Evolutionary conservation across 1,140 invertebrate genomes (phyloP).

Genomic region (Phocides pigmalion): DNA sequence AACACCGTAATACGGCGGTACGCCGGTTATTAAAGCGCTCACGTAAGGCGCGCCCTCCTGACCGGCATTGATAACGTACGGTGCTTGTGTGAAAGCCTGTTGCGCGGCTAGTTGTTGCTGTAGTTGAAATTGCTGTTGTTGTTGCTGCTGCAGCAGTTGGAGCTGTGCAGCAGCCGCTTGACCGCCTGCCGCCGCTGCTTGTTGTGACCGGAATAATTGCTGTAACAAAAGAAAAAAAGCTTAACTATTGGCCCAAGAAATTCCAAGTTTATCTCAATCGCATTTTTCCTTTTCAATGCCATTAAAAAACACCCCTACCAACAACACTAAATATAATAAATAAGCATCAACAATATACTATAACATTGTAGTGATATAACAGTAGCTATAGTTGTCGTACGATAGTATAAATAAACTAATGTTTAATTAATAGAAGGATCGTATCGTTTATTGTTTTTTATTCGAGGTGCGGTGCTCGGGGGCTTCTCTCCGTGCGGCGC

Average conservation of each 20-base stretch:
- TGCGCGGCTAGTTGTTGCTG: conserved; percentile 87
- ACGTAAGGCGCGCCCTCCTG: conserved; percentile 88
- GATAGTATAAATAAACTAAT: conserved; percentile 39
- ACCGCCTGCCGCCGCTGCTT: conserved; percentile 84
- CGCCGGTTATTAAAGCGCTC: conserved; percentile 86
- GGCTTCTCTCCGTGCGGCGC: conserved; percentile 60
- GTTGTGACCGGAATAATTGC: conserved; percentile 94
- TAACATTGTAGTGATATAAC: neutral
- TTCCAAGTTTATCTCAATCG: too few species aligned
- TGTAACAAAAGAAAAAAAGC: conserved; percentile 81
- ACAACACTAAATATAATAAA: too few species aligned
- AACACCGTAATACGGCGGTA: conserved; percentile 92
- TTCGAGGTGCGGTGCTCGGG: conserved; percentile 51
- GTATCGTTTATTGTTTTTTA: conserved; percentile 72
- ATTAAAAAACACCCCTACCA: too few species aligned
- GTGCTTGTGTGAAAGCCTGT: conserved; percentile 89
- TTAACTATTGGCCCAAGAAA: neutral
- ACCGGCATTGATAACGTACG: conserved; percentile 94
- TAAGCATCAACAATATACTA: neutral
- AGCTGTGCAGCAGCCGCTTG: conserved; percentile 86
- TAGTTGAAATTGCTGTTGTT: conserved; percentile 87
- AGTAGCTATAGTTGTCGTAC: neutral
- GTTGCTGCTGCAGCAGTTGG: conserved; percentile 88
- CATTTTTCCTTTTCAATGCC: too few species aligned
- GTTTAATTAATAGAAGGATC: conserved; percentile 73